Evolutionary conservation across 2,888 invertebrate species (phyloP).

Genomic region (Aricia artaxerxes): DNA sequence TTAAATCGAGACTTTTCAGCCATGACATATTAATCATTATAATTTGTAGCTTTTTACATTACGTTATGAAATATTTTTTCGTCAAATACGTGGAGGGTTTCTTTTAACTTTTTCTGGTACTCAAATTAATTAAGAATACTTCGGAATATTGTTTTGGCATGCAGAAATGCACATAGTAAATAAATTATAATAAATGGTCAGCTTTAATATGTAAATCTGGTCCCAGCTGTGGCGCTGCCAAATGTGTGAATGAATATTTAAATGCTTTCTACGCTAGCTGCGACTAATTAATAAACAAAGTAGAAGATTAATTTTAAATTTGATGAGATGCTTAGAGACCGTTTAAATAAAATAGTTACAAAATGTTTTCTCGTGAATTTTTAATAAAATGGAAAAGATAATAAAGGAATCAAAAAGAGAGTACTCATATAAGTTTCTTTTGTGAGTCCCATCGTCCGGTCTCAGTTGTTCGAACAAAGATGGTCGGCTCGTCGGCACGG

Average conservation of each 20-base stretch:
- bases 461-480: conserved; percentile 6
- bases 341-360: neutral
- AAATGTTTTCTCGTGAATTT: neutral
- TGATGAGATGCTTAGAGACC: neutral
- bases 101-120: neutral
- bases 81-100: neutral
- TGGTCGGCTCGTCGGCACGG: neutral
- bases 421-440: conserved; percentile 16
- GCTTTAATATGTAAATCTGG: conserved; percentile 27
- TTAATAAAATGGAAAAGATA: neutral
- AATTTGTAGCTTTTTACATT: neutral
- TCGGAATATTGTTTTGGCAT: neutral
- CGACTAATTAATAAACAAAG: conserved; percentile 12
- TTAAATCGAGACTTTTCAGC: neutral
- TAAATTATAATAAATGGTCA: conserved; percentile 28
- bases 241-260: conserved; percentile 27
- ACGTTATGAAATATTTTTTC: neutral
- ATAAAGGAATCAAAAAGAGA: neutral
- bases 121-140: neutral
- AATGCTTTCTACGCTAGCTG: conserved; percentile 2
- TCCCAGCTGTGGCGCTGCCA: conserved; percentile 17
- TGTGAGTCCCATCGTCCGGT: neutral
- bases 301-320: conserved; percentile 14
- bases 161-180: conserved; percentile 10
- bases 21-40: neutral